Evolutionary conservation across 2,888 invertebrate genomes (phyloP), one percentile per base, ranked within the genome.

Genomic region (Drosophila buzzatii): DNA sequence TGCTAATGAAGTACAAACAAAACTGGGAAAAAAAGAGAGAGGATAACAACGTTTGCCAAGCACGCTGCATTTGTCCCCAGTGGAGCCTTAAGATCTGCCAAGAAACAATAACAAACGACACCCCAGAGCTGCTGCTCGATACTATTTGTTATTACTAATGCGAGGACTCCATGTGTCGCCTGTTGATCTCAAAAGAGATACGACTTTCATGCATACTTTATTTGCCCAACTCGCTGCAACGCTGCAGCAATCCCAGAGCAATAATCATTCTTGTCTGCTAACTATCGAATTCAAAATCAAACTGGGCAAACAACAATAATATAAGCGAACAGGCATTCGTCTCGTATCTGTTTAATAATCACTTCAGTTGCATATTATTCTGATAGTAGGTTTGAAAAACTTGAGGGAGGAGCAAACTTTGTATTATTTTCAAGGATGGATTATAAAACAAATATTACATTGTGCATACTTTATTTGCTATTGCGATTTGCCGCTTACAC

Each of bases 61-160:
- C 70, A 65, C 41, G 39, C 39, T 59, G 49, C 63, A 51, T 45
- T 33, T 42, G 39, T 31, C 44, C 56, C 82, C 65, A 61, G 31
- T 42, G 73, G 64, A 57, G 63, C 68, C 65, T 53, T 70, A 70
- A 79, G 84, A 90, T 88, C 85, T 82, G 86, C 83, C 88, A 62
- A 66, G 76, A 76, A 76, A 76, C 90, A 79, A 79, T 79, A 90
- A 90, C 89, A 84, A 84, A 84, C 73, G 79, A 79, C 83, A 79
- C 90, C 84, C 89, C 23, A 47, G 83, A 63, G 89, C 33, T 23
- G 53, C 5, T n/a, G 53, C 39, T 39, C 53, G 53, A 23, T 53
- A 39, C 53, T 39, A 39, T 53, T 53, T 53, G 53, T 53, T 53
- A 53, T 37, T 20, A 37, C 53, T 37, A 53, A 53, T 53, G 20